Base-by-base conservation (phyloP, 2,888 invertebrate species). In the Therioaphis trifolii region DNA sequence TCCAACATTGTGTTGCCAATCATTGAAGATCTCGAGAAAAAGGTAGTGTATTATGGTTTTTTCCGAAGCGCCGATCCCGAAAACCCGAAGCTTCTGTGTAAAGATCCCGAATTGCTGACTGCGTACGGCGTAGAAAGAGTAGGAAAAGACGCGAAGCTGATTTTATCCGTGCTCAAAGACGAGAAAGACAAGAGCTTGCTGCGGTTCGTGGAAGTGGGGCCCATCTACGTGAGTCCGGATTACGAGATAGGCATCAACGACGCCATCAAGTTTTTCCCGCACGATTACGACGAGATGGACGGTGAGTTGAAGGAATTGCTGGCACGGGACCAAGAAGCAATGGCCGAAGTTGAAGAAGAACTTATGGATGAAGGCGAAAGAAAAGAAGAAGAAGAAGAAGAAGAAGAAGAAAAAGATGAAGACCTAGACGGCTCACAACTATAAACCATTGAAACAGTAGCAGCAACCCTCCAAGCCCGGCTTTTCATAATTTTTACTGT, bases 151-250 rank as follows among this genome's bases (percentile, higher is more conserved):
- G 93, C 93, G 87, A 93, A 92, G 86, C 89, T 94, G 86, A 91
- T 94, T 1, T 87, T 95, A 9, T 93, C 94, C 89, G 89, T 94
- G 18, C 91, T 92, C 29, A 92, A 91, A 86, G 90, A 91, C 21
- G 92, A 91, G 15, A 91, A 91, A n/a, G 85, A 86, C 1, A 92
- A 93, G 9, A 92, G 92, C 46, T 91, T 94, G 52, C 88, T 92
- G 0, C 91, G 91, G 2, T 91, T 95, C 86, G 89, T 91, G 5
- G 90, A 91, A 27, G 90, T 93, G 68, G 92, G 92, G 0, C 94
- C 95, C 0, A 90, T 92, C 27, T 93, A 93, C 88, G 91, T 93
- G 35, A 93, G 94, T 87, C 90, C 91, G 11, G 93, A 94, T 87
- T 90, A 91, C 0, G 92, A 92, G 4, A 89, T 90, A 49, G 94